These are phyloP conservation scores for Cheilinus undulatus DNA, from an alignment of 2,113 vertebrate genomes.

Conservation along the genomic window DNA sequence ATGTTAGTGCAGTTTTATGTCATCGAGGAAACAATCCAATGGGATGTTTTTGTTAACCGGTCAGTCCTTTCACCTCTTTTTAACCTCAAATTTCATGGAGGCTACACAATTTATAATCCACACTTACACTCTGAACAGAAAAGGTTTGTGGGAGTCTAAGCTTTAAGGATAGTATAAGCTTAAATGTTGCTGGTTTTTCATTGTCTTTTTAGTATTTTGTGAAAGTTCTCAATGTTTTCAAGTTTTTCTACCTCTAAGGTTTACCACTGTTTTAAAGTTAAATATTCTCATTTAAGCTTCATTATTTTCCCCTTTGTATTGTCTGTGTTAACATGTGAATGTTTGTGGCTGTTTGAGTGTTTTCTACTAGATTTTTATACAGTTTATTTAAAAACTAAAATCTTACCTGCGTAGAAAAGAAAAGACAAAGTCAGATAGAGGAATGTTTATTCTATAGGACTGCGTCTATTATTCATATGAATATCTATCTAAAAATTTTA, in stretches of 20 bases:
- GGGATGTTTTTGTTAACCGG: constrained; percentile 2
- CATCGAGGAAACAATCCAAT: constrained; percentile 4
- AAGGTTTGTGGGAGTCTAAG: neutral
- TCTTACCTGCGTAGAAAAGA: constrained; percentile 29
- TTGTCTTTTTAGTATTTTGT: constrained; percentile 28
- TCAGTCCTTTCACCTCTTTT: constrained; percentile 9
- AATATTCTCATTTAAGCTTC: constrained; percentile 33
- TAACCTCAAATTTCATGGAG: neutral
- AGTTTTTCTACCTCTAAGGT: constrained; percentile 74
- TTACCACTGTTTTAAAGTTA: constrained; percentile 68
- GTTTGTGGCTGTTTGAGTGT: constrained; percentile 12
- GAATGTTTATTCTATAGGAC: constrained; percentile 29
- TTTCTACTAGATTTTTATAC: constrained; percentile 34
- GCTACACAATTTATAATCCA: constrained; percentile 3
- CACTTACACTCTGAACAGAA: neutral
- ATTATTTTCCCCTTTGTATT: constrained; percentile 20
- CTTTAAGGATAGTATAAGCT: neutral
- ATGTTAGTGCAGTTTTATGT: constrained; percentile 14
- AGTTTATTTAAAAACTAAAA: constrained; percentile 65
- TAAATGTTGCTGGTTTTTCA: neutral
- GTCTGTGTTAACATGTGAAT: constrained; percentile 33
- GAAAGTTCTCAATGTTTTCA: constrained; percentile 51
- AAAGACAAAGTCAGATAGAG: constrained; percentile 30
- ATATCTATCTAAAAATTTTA: constrained; percentile 49
- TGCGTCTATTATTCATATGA: constrained; percentile 34